Base-by-base conservation (phyloP, 64 coral and sea anemone species). In the Dendrophyllia cribrosa region DNA sequence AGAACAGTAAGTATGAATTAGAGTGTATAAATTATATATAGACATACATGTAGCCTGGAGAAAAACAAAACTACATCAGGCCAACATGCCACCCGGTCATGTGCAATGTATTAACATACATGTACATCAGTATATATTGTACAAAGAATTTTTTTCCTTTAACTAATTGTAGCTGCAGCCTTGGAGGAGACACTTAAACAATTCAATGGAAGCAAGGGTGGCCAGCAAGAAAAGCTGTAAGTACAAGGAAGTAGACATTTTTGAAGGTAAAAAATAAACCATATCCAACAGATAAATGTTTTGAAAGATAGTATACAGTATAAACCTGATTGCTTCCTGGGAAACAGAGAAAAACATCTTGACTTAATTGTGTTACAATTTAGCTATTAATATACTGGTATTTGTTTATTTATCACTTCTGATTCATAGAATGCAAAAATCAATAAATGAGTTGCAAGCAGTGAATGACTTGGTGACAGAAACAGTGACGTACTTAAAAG, bases 341-440 rank as follows among this genome's bases (percentile, higher is more conserved):
- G 34, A 34, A 34, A 34, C 34, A 34, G 34, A 34, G 34, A 34
- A 0, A 34, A 34, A 34, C 34, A 2, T 34, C 34, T 34, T n/a
- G n/a, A n/a, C n/a, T 0, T 34, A 34, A 34, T 34, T 34, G 34
- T 34, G 34, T 34, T 34, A 34, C 34, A 34, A 34, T 34, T 34
- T 34, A 34, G 34, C 2, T 34, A 34, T 34, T 34, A 34, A 34
- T 2, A 34, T 34, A 34, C 34, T 34, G 34, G 34, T 34, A 34
- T 34, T 34, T 34, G 34, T 34, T 34, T 34, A 34, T 34, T 34
- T 34, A 34, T 21, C 51, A 55, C 66, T 34, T 34, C 34, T 2
- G 34, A 97, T 92, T 22, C 95, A 97, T 77, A 88, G 78, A 46
- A 90, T 97, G 59, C 95, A 97, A 77, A 47, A 64, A 88, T 92